Evolutionary conservation across 2,888 invertebrate species (phyloP), one percentile per base, ranked within the genome.

Genomic region (Spilosoma lubricipeda): DNA sequence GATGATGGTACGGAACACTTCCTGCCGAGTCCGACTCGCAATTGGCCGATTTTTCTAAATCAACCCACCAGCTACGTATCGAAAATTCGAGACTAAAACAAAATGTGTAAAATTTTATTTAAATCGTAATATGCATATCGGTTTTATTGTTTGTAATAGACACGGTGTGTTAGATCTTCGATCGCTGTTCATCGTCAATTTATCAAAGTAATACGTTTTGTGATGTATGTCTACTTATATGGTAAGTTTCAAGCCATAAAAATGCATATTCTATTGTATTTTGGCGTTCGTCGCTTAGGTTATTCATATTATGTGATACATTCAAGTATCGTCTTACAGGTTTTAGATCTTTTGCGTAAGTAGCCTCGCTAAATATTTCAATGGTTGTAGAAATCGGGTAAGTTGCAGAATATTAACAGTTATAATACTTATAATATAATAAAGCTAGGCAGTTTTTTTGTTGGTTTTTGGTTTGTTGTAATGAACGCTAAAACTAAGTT

Each of bases 131-230:
- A 36, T n/a, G 69, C 68, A 52, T 56, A 69, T 36, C 68, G 36
- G 52, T 68, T 68, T 59, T n/a, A 68, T 23, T 69, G 36, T 69
- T 56, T 56, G 56, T 69, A 69, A 69, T 69, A 56, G 48, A 23
- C 33, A 69, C 33, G 48, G 23, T 18, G 67, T n/a, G 30, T 45
- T 27, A 68, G 33, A 48, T 52, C 23, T 33, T n/a, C 33, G n/a
- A 52, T n/a, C 68, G n/a, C 9, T n/a, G 36, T 69, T 69, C 52
- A n/a, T 56, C 33, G 36, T 56, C 36, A 36, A 36, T 68, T 52
- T 33, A 33, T 68, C 7, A 52, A 52, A 33, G 42, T 27, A n/a
- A 23, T 39, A 36, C 39, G 15, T 42, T 56, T n/a, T 67, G 67
- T 42, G 27, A 59, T 59, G 27, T 13, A 27, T 59, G 59, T 59